These are phyloP conservation scores for Nemopilema nomurai DNA, from an alignment of 30 jellyfish, hydroid and myxozoan species.

Conservation along the genomic window DNA sequence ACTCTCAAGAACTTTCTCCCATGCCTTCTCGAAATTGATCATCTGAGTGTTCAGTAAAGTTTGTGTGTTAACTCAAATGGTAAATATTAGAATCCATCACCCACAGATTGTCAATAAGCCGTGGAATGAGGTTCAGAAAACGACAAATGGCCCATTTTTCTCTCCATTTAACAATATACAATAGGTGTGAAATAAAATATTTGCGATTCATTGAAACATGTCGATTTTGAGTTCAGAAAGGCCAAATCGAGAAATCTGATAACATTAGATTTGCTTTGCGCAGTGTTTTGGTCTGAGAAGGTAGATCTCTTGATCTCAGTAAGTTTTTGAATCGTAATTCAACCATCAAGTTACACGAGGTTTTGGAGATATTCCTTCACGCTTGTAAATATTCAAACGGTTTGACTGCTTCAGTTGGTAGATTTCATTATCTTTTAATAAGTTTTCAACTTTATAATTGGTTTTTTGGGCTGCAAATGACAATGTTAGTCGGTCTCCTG, in stretches of 20 bases:
- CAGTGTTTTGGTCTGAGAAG: background rate
- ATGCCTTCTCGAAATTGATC: background rate
- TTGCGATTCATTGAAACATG: background rate
- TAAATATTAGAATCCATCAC: background rate
- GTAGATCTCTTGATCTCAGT: too few species aligned
- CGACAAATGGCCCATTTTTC: background rate
- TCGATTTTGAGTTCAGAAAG: background rate
- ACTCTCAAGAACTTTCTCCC: too few species aligned
- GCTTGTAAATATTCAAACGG: too few species aligned
- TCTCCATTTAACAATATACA: background rate
- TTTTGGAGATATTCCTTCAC: too few species aligned
- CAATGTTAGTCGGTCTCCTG: background rate
- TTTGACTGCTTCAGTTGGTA: background rate
- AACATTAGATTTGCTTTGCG: background rate
- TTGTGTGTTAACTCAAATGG: background rate
- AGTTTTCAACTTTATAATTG: too few species aligned
- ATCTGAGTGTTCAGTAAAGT: background rate
- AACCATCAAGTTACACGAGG: background rate
- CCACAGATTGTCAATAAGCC: background rate
- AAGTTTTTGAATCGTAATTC: background rate
- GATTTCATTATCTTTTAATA: background rate
- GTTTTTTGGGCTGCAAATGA: background rate
- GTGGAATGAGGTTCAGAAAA: background rate
- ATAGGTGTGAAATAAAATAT: background rate
- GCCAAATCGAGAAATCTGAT: background rate